Evolutionary conservation across 2,888 invertebrate species (phyloP).

Genomic region (Acleris literana): DNA sequence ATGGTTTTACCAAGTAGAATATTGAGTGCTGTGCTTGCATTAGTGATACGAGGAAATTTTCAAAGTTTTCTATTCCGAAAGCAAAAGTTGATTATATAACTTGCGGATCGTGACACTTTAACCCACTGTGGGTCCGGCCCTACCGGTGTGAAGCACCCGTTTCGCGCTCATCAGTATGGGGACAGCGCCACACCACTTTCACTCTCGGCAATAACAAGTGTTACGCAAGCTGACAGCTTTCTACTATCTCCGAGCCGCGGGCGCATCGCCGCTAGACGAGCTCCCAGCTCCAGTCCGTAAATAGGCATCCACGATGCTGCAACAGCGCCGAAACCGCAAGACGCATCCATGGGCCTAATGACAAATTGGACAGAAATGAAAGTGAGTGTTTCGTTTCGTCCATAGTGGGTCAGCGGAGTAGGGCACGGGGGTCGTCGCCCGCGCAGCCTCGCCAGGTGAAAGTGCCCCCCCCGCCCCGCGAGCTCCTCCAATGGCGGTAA

Average conservation of each 20-base stretch:
- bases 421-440: constrained; percentile 80
- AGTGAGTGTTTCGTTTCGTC: constrained; percentile 78
- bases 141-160: constrained; percentile 63
- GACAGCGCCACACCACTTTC: constrained; percentile 78
- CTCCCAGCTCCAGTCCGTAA: constrained; percentile 36
- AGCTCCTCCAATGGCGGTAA: constrained; percentile 59
- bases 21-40: too few species aligned
- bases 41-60: constrained; percentile 4
- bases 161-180: constrained; percentile 78
- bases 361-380: constrained; percentile 75
- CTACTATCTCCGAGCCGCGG: constrained; percentile 61
- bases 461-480: constrained; percentile 70
- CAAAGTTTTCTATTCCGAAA: constrained; percentile 55
- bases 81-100: constrained; percentile 68
- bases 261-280: constrained; percentile 44
- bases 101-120: constrained; percentile 72
- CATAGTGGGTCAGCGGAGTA: constrained; percentile 81
- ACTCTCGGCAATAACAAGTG: constrained; percentile 78
- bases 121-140: constrained; percentile 66
- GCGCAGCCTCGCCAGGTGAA: constrained; percentile 82
- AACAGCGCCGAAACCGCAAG: constrained; percentile 59
- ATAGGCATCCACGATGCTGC: constrained; percentile 51
- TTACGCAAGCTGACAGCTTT: constrained; percentile 77
- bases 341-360: constrained; percentile 75
- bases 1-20: too few species aligned